Evolutionary conservation across 2,888 invertebrate genomes (phyloP).

Genomic region (Brachynemurus nebulosus): DNA sequence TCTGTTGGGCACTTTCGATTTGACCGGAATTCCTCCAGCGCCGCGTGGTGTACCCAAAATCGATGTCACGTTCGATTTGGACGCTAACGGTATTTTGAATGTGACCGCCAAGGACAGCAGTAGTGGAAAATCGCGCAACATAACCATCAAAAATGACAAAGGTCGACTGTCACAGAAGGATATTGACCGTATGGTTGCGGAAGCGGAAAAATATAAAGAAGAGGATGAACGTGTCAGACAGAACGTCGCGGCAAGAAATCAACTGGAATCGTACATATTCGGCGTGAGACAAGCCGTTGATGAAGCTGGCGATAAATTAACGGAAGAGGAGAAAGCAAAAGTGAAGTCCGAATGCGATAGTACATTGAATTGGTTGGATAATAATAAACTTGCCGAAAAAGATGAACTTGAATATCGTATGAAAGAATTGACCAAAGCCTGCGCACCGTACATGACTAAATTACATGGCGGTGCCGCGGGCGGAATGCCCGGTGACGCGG

Average conservation of each 20-base stretch:
- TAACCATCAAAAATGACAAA: slow-evolving; percentile 73
- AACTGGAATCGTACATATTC: slow-evolving; percentile 56
- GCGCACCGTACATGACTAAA: slow-evolving; percentile 43
- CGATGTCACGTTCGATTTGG: slow-evolving; percentile 53
- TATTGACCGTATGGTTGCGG: slow-evolving; percentile 65
- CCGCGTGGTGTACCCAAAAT: slow-evolving; percentile 38
- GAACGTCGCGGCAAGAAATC: slow-evolving; percentile 54
- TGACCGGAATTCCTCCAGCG: slow-evolving; percentile 39
- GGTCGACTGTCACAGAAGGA: slow-evolving; percentile 68
- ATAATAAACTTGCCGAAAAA: slow-evolving; percentile 47
- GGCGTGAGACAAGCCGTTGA: slow-evolving; percentile 53
- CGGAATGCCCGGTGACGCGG: slow-evolving; percentile 11
- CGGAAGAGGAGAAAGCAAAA: slow-evolving; percentile 33
- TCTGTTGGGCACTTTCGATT: slow-evolving; percentile 32
- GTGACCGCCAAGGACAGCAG: slow-evolving; percentile 38
- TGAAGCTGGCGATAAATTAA: slow-evolving; percentile 47
- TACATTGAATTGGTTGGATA: slow-evolving; percentile 55
- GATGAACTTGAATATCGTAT: slow-evolving; percentile 48
- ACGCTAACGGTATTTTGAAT: slow-evolving; percentile 59
- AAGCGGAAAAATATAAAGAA: slow-evolving; percentile 57
- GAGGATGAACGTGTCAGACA: slow-evolving; percentile 58
- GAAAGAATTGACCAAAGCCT: slow-evolving; percentile 42
- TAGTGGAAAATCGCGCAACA: slow-evolving; percentile 53
- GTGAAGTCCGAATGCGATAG: slow-evolving; percentile 40
- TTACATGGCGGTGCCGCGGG: slow-evolving; percentile 28